Conservation (phyloP, 1,140 invertebrate genomes). For the Heliothis virescens region DNA sequence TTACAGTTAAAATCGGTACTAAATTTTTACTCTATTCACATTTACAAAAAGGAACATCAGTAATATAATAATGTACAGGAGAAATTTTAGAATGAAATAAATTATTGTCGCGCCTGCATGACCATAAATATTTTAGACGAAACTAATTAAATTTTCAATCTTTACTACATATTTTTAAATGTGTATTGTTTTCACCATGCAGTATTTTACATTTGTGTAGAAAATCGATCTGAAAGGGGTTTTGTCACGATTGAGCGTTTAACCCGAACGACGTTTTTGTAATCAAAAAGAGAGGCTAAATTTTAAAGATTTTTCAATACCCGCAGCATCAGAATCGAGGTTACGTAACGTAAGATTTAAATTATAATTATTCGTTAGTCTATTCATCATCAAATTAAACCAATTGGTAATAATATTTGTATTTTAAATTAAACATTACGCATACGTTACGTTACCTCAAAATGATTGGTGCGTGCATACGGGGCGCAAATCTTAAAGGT, state of each 20-base stretch:
- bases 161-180: no score
- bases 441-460: background rate
- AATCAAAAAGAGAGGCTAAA: background rate
- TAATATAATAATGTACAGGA: constrained; percentile 31
- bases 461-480: background rate
- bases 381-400: no score
- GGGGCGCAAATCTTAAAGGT: background rate
- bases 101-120: constrained; percentile 29
- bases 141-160: no score
- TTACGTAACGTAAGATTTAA: no score
- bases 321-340: no score
- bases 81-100: constrained; percentile 20
- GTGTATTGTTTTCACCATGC: background rate
- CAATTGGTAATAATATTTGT: no score
- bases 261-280: background rate
- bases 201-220: constrained; percentile 12
- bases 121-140: constrained; percentile 7
- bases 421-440: no score
- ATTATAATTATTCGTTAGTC: no score
- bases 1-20: constrained; percentile 73
- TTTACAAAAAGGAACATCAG: constrained; percentile 40
- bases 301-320: no score
- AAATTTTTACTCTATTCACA: constrained; percentile 74
- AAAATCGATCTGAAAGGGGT: constrained; percentile 1
- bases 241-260: constrained; percentile 3